Base-by-base conservation (phyloP, 2,888 invertebrate genomes). In the Vanessa cardui region DNA sequence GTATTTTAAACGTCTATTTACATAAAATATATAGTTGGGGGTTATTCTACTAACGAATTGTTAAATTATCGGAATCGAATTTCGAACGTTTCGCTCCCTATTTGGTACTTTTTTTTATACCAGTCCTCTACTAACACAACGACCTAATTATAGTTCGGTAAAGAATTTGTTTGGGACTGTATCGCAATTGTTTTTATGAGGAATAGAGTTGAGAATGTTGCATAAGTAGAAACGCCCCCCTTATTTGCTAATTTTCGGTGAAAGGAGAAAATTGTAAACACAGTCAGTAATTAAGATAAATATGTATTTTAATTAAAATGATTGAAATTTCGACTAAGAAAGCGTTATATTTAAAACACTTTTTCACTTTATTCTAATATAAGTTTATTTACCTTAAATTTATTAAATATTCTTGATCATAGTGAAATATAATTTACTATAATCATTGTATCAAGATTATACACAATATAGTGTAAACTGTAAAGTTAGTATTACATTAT, bases 201-300 rank as follows among this genome's bases (percentile, higher is more conserved):
- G 2, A 26, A 26, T 26, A 26, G 3, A 26, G 5, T 26, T 5
- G 5, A 26, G 26, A 26, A 26, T 5, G 26, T 26, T 26, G 26
- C 26, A 5, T 26, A 26, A 26, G 26, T 26, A 26, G 26, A 26
- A 26, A 26, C 26, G 26, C 5, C 26, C 26, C 26, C 26, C 18
- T n/a, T 45, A 45, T 45, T 68, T 18, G 60, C 54, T 68, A 56
- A 70, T 50, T 60, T 63, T 59, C 8, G 45, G 64, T 58, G 64
- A 68, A 70, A 70, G 64, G 61, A 58, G 47, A 58, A 66, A 62
- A 62, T 58, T 46, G 59, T 63, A 26, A 62, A 39, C 46, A 63
- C 59, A 39, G 21, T 46, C 49, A 62, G 58, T 54, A 52, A 64
- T 58, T 20, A 58, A 44, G 56, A 63, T 62, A 21, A 45, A 63